Evolutionary conservation across 2,888 invertebrate genomes (phyloP).

Genomic region (Odontomyia ornata): DNA sequence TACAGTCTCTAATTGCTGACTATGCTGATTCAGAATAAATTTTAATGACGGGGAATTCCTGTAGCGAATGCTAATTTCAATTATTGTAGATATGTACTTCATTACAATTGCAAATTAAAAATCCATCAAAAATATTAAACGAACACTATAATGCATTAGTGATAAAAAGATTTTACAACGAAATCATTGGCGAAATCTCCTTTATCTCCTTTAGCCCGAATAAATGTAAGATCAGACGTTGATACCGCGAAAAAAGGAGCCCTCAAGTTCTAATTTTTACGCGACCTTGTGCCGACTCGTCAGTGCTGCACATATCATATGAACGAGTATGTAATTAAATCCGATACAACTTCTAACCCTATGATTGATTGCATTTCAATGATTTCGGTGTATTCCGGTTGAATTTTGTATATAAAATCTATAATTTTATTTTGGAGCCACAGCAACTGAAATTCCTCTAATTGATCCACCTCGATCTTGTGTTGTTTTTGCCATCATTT

Average conservation of each 20-base stretch:
- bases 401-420: slow-evolving; percentile 12
- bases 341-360: background rate
- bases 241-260: no score
- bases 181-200: no score
- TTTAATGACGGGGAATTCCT: background rate
- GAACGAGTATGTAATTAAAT: slow-evolving; percentile 24
- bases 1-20: background rate
- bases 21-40: background rate
- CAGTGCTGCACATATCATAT: background rate
- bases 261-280: background rate
- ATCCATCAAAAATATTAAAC: no score
- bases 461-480: slow-evolving; percentile 23
- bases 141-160: no score
- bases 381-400: background rate
- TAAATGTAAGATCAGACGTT: no score
- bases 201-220: no score
- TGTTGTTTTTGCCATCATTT: slow-evolving; percentile 25
- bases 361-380: slow-evolving; percentile 37
- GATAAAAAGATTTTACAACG: no score
- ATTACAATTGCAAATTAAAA: no score
- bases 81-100: background rate
- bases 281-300: slow-evolving; percentile 22
- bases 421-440: background rate
- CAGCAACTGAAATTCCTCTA: slow-evolving; percentile 36
- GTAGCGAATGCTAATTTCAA: background rate